Conservation (phyloP, 2,888 invertebrate genomes). For the Gari tellinella region DNA sequence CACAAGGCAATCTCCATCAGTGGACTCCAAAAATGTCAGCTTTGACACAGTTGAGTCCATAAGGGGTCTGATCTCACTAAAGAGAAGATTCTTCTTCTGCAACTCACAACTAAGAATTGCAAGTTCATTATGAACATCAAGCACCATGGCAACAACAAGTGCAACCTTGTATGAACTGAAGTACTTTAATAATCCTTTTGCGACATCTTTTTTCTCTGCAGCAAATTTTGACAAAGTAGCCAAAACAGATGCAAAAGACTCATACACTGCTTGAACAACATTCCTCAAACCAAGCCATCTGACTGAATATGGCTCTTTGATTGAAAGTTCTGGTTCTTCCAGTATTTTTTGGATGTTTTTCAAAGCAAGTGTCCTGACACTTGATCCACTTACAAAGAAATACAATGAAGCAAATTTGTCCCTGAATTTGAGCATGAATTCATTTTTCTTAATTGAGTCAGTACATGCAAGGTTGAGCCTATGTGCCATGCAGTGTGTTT, state of each 20-base stretch:
- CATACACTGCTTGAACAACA: constrained; percentile 51
- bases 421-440: constrained; percentile 39
- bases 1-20: constrained; percentile 15
- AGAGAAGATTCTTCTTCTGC: no score
- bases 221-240: constrained; percentile 46
- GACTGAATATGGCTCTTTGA: constrained; percentile 53
- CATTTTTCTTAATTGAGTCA: constrained; percentile 48
- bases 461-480: constrained; percentile 45
- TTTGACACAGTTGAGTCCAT: constrained; percentile 34
- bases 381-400: constrained; percentile 44
- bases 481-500: constrained; percentile 48
- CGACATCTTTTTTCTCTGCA: constrained; percentile 28
- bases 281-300: constrained; percentile 47
- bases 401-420: constrained; percentile 49
- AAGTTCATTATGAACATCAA: no score
- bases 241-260: constrained; percentile 36
- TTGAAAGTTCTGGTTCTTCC: constrained; percentile 41
- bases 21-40: constrained; percentile 8
- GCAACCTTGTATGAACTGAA: constrained; percentile 45
- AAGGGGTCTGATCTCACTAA: constrained; percentile 41
- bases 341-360: constrained; percentile 15
- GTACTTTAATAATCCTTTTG: constrained; percentile 41
- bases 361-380: constrained; percentile 26
- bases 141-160: constrained; percentile 23
- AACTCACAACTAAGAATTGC: no score